Base-by-base conservation (phyloP, 2,888 invertebrate species). In the Smittia aterrima region DNA sequence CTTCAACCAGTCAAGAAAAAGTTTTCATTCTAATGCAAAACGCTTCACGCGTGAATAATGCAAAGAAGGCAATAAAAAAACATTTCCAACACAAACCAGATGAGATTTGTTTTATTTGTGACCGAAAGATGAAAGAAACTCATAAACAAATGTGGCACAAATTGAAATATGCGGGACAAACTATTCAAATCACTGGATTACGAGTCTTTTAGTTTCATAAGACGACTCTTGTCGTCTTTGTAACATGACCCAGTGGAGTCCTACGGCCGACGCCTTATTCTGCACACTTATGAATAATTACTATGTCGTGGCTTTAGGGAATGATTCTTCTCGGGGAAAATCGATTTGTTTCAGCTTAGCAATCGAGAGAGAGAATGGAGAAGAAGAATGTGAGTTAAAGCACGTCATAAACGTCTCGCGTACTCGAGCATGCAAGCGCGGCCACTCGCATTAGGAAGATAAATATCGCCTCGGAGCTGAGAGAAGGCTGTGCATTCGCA, bases 261-360 rank as follows among this genome's bases (percentile, higher is more conserved):
- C n/a, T 47, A 6, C 47, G 16, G n/a, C 47, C 47, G 32, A 32
- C 32, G 32, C 32, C 32, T 32, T 47, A 6, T 47, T 47, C 11
- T 47, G 47, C 47, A 47, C 16, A 25, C 47, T 70, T 20, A 62
- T 72, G 72, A 62, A 72, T 72, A 62, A 70, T 62, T 25, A 62
- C 58, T 20, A 53, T 41, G 70, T 58, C 18, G 22, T 13, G 25
- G 70, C 72, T 72, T 20, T 32, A 38, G 72, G 67, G 27, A 54
- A 70, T 2, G 41, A 70, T 40, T 38, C 20, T 67, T 67, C 27
- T 66, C 40, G n/a, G 66, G 6, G 9, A 38, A 62, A 72, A 72
- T 72, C 62, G 72, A 72, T 38, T 72, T 58, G 53, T 47, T 25
- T 11, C 40, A 66, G 53, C 18, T 47, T 47, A 16, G 53, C 18